Conservation (phyloP, 2,113 vertebrate species). For the Solea solea region DNA sequence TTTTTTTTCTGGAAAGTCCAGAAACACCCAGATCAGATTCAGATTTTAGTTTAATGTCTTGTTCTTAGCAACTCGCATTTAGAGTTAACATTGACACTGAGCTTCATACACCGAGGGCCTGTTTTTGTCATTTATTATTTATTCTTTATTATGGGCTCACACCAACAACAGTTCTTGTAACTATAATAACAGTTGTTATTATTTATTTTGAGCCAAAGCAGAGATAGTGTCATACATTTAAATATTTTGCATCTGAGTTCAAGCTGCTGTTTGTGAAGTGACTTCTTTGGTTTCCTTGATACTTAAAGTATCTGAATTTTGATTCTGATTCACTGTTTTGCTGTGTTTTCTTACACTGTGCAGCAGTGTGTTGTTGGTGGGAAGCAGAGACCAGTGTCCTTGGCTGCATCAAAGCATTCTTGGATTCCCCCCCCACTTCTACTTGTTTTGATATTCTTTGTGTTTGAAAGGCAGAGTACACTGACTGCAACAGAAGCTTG, state of each 20-base stretch:
- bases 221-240: too few relatives aligned
- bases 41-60: not conserved
- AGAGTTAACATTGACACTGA: too few relatives aligned
- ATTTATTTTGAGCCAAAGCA: too few relatives aligned
- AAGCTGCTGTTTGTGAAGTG: not conserved
- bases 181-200: too few relatives aligned
- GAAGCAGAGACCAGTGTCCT: slow-evolving; percentile 25
- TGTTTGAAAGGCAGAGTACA: too few relatives aligned
- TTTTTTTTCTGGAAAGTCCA: not conserved
- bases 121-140: too few relatives aligned
- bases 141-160: too few relatives aligned
- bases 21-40: slow-evolving; percentile 14
- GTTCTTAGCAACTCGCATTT: not conserved
- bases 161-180: too few relatives aligned
- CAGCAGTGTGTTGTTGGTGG: not conserved
- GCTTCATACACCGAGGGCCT: too few relatives aligned
- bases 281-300: not conserved
- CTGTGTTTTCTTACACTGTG: not conserved
- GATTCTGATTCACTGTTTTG: not conserved
- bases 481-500: too few relatives aligned
- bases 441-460: too few relatives aligned
- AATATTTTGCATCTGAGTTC: not conserved
- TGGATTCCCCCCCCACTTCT: not conserved
- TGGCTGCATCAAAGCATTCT: slow-evolving; percentile 9
- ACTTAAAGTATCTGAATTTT: too few relatives aligned